These are phyloP conservation scores for Amniataba percoides DNA, from an alignment of 2,797 vertebrate species.

Conservation along the genomic window DNA sequence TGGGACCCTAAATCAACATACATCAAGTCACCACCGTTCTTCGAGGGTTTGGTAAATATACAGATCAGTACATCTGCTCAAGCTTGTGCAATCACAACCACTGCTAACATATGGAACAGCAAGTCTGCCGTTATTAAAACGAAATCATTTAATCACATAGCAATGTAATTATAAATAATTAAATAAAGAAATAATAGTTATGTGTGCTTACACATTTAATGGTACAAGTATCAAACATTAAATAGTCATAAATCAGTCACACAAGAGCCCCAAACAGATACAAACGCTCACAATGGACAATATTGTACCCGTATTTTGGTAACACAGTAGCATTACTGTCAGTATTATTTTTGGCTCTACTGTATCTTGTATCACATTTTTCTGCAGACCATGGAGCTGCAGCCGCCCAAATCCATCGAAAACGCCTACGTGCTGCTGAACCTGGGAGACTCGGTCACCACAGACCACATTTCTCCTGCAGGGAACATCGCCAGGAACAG, in stretches of 20 bases:
- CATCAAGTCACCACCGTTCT: slow-evolving; percentile 98
- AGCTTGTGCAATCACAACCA: not conserved
- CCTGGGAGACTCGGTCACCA: slow-evolving; percentile 97
- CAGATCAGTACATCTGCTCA: not conserved
- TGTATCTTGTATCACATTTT: not conserved
- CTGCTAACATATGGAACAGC: not conserved
- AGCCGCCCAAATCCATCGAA: slow-evolving; percentile 86
- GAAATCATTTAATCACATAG: not conserved
- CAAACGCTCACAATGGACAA: no score
- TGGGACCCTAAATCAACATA: slow-evolving; percentile 97
- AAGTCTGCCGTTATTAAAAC: not conserved
- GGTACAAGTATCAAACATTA: no score
- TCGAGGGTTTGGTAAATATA: slow-evolving; percentile 90
- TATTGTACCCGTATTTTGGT: not conserved
- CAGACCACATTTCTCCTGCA: slow-evolving; percentile 98
- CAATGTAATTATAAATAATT: not conserved
- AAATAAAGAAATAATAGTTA: not conserved
- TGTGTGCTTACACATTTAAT: not conserved
- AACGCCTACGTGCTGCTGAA: slow-evolving; percentile 93
- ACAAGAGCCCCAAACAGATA: no score
- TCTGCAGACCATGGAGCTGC: slow-evolving; percentile 87
- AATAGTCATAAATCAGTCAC: no score
- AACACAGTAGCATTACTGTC: not conserved
- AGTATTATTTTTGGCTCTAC: not conserved
- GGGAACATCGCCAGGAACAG: slow-evolving; percentile 98